A percentile compares a stretch with the other conserved stretches of the same genome.
phyloP scores from a whole-genome alignment of 1,140 invertebrate genomes.

The Acromyrmex echinatior region DNA sequence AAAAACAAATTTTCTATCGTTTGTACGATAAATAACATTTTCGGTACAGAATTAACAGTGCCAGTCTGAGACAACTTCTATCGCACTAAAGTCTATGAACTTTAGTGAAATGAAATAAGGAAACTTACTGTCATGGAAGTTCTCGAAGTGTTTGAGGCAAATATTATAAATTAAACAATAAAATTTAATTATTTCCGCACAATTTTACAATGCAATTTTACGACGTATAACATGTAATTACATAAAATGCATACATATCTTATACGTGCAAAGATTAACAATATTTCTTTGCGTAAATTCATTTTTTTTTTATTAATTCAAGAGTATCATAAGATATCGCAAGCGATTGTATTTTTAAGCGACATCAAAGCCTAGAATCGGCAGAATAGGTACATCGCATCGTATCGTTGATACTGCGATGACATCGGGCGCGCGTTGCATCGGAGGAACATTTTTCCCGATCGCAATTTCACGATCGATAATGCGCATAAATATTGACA shows the following conservation, averaged over 20 bases:
- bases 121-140: too few relatives aligned
- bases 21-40: not conserved
- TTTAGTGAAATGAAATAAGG: conserved; percentile 74
- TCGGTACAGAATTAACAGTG: conserved; percentile 56
- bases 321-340: not conserved
- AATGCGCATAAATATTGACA: conserved; percentile 49
- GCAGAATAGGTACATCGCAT: not conserved
- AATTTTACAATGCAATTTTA: not conserved
- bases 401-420: conserved; percentile 31
- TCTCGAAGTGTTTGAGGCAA: too few relatives aligned
- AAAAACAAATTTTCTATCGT: conserved; percentile 19
- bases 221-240: not conserved
- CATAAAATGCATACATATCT: not conserved
- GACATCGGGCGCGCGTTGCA: conserved; percentile 19
- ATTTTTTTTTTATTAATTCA: conserved; percentile 34
- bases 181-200: not conserved
- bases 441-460: conserved; percentile 9
- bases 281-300: conserved; percentile 2
- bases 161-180: not conserved
- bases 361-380: not conserved
- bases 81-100: conserved; percentile 54
- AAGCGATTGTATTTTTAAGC: conserved; percentile 2
- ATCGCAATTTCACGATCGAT: conserved; percentile 32
- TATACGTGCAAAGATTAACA: not conserved
- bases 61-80: conserved; percentile 69